A percentile compares a stretch with the other conserved stretches of the same genome.
These are phyloP conservation scores for Ramazzottius varieornatus DNA, from an alignment of 2,888 invertebrate genomes.

Conservation along the genomic window DNA sequence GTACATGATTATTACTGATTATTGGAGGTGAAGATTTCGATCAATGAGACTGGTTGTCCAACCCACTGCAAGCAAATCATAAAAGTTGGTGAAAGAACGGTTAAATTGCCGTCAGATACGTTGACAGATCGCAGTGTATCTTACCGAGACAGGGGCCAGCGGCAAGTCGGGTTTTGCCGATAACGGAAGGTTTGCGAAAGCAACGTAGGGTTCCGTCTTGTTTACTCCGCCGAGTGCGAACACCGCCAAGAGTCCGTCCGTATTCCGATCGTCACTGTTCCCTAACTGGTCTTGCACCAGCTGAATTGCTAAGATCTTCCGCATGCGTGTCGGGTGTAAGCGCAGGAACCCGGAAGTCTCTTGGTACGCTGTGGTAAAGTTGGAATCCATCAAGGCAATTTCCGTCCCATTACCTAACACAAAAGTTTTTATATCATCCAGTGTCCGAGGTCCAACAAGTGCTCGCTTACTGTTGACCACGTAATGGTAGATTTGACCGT, in stretches of 20 bases:
- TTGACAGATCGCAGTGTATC: no score
- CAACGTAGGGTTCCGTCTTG: not conserved
- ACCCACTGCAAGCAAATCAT: no score
- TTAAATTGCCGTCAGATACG: no score
- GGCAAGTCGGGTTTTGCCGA: not conserved
- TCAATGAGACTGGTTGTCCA: no score
- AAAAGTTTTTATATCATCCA: no score
- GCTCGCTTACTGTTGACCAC: not conserved
- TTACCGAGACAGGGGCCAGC: not conserved
- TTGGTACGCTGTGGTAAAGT: not conserved
- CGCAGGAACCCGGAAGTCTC: not conserved
- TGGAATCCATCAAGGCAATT: not conserved
- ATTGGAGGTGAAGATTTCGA: no score
- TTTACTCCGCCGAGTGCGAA: not conserved
- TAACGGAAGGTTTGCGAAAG: not conserved
- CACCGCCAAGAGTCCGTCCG: not conserved
- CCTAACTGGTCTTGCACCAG: not conserved
- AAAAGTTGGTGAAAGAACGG: no score
- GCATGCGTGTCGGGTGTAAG: not conserved
- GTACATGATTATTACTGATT: no score
- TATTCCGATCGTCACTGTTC: not conserved
- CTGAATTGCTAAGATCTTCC: not conserved
- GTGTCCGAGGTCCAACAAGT: no score
- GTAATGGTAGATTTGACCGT: not conserved
- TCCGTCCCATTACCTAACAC: no score